Conservation (phyloP, 2,113 vertebrate genomes). For the Sialia sialis region DNA sequence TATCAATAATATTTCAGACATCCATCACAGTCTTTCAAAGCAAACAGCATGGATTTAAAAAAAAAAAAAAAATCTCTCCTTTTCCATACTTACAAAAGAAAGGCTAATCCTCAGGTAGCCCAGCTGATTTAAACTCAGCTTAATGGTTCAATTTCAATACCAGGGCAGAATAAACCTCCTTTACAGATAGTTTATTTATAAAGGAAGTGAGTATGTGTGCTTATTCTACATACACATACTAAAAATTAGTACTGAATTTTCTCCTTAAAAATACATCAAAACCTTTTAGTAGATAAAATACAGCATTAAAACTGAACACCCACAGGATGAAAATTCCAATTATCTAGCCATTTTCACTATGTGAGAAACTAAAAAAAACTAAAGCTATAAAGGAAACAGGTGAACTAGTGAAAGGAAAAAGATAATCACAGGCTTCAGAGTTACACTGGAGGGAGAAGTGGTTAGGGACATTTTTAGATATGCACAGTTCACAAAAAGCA, state of each 20-base stretch:
- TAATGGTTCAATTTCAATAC: not conserved
- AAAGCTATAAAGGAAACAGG: not conserved
- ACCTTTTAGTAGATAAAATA: not conserved
- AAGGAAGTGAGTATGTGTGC: not conserved
- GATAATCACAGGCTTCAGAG: not conserved
- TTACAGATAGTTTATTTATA: not conserved
- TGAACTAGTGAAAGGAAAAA: not conserved
- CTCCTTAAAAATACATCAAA: not conserved
- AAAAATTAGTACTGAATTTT: not conserved
- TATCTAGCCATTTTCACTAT: not conserved
- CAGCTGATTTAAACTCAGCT: not conserved
- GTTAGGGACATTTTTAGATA: not conserved
- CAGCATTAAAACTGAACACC: not conserved
- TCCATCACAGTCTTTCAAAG: not conserved
- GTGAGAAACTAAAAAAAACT: not conserved
- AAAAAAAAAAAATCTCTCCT: too few species aligned
- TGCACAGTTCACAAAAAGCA: not conserved
- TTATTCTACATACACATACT: not conserved
- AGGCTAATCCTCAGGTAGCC: not conserved
- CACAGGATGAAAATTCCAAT: not conserved
- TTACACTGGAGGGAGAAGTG: not conserved
- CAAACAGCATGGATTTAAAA: too few species aligned
- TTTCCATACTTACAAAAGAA: not conserved
- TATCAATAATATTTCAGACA: not conserved
- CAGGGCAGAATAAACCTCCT: not conserved